Base-by-base conservation (phyloP, 2,113 vertebrate species). In the Alosa alosa region DNA sequence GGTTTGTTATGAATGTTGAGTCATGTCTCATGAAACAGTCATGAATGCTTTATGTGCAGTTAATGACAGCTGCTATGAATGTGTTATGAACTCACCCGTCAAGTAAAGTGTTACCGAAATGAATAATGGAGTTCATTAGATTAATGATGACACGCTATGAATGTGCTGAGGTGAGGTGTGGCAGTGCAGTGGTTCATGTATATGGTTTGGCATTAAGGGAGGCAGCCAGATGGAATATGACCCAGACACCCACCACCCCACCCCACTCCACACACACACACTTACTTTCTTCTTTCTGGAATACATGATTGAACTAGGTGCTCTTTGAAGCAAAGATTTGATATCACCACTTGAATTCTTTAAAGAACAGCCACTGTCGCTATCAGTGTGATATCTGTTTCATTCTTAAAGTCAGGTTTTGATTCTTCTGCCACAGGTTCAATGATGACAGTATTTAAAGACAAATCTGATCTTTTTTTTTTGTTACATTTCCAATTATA, bases 301-400 rank as follows among this genome's bases (percentile, higher is more conserved):
- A 78, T 78, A 78, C 25, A 36, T 9, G 22, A 13, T 17, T 36
- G 36, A 41, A 78, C 11, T 78, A 36, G 31, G 10, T 78, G 72
- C 31, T 78, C 72, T 78, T 78, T 78, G 72, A 78, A 39, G 72
- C 39, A 11, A 31, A 78, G 72, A 39, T 36, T 78, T 78, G 64
- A 72, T 72, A 31, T 25, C 8, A 78, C 72, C 31, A 78, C 72
- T 10, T 72, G 25, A 72, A 13, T 72, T 72, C 64, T 72, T 25
- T 72, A 9, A 72, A 11, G 64, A 72, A 72, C 31, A 72, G 31
- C 25, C n/a, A 31, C 64, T 72, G 7, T 25, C 22, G 20, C 20
- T 64, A 2, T 8, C 7, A 6, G 64, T 72, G 64, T 72, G 64
- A 72, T 36, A 25, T 25, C n/a, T 72, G 64, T 72, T 72, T 72